Percentiles rank a stretch among this genome's conserved stretches.
These are phyloP conservation scores for Mesochorus sp. DNA, from an alignment of 2,888 invertebrate species.

Conservation along the genomic window DNA sequence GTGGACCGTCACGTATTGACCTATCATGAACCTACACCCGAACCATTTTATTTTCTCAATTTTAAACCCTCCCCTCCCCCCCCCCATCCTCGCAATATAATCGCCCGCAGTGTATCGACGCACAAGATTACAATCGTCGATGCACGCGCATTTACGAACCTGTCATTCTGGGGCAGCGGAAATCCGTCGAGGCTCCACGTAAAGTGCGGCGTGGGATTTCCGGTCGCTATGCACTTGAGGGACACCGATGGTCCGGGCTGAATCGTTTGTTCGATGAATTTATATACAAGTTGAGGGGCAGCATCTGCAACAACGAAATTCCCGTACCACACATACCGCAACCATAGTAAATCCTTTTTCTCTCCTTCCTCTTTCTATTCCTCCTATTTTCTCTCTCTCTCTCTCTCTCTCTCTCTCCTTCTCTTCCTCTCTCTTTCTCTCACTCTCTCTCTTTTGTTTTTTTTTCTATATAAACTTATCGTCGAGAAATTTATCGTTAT, in stretches of 20 bases:
- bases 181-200: slow-evolving; percentile 95
- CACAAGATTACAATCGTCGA: slow-evolving; percentile 1
- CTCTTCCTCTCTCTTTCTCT: too few species aligned
- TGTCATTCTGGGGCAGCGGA: slow-evolving; percentile 89
- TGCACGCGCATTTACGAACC: slow-evolving; percentile 81
- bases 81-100: background rate
- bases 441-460: slow-evolving; percentile 7
- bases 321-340: too few species aligned
- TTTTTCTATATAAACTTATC: slow-evolving; percentile 38
- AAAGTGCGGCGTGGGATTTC: slow-evolving; percentile 96
- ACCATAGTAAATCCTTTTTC: too few species aligned
- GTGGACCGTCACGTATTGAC: slow-evolving; percentile 95
- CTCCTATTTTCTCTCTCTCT: too few species aligned
- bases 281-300: slow-evolving; percentile 93
- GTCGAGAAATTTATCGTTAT: slow-evolving; percentile 18
- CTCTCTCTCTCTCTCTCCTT: too few species aligned
- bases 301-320: slow-evolving; percentile 86
- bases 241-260: slow-evolving; percentile 96
- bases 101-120: too few species aligned
- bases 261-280: slow-evolving; percentile 95
- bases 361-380: too few species aligned
- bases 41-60: background rate
- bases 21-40: slow-evolving; percentile 89
- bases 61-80: background rate
- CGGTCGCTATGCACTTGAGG: slow-evolving; percentile 96